These are phyloP conservation scores for Leguminivora glycinivorella DNA, from an alignment of 1,140 invertebrate genomes.

Conservation along the genomic window DNA sequence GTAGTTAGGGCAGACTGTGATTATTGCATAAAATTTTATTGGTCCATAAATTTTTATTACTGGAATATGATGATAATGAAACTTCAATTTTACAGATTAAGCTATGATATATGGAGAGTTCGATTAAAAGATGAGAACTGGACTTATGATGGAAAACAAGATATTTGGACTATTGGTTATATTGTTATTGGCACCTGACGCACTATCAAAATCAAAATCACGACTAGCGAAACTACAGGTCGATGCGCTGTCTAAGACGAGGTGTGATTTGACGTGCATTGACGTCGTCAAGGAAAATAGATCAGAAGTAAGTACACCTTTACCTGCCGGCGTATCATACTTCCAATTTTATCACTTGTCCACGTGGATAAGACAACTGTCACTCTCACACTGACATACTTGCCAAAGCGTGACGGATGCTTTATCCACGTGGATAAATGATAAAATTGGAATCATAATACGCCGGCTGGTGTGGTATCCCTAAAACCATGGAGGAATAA, in stretches of 20 bases:
- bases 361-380: too few relatives aligned
- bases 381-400: too few relatives aligned
- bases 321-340: too few relatives aligned
- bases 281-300: constrained; percentile 61
- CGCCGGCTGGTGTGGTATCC: too few relatives aligned
- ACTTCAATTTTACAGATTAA: constrained; percentile 9
- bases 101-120: constrained; percentile 3
- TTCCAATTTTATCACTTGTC: too few relatives aligned
- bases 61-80: not conserved
- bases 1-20: not conserved
- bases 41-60: constrained; percentile 1
- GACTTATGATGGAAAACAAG: constrained; percentile 43
- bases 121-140: constrained; percentile 38
- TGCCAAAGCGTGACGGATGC: too few relatives aligned
- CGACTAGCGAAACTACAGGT: constrained; percentile 56
- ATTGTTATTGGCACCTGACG: constrained; percentile 43
- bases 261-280: constrained; percentile 65
- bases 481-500: too few relatives aligned
- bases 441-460: too few relatives aligned
- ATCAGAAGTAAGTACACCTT: constrained; percentile 55
- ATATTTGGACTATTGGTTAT: constrained; percentile 43
- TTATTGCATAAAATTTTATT: constrained; percentile 24
- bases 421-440: too few relatives aligned
- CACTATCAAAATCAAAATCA: constrained; percentile 46
- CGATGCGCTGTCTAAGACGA: constrained; percentile 60